phyloP scores from a whole-genome alignment of 2,888 invertebrate species.

The Rambutsinella grinnellia region DNA sequence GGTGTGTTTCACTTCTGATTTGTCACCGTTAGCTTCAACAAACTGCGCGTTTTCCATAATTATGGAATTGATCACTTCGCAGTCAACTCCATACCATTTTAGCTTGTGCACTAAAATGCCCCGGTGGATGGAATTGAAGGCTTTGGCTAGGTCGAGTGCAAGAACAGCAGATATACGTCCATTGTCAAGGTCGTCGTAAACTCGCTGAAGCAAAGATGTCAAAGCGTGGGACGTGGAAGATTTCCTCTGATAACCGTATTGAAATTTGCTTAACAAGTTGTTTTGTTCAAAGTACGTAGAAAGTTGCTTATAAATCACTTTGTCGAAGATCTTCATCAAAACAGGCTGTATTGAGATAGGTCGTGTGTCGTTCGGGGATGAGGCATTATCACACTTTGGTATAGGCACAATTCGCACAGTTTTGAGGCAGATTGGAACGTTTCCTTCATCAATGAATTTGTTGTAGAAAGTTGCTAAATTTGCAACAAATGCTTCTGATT shows the following conservation, averaged over 20 bases:
- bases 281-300: conserved; percentile 13
- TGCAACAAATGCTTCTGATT: not conserved
- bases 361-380: conserved; percentile 16
- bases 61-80: conserved; percentile 14
- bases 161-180: not conserved
- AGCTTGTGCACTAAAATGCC: conserved; percentile 15
- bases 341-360: conserved; percentile 27
- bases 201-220: conserved; percentile 4
- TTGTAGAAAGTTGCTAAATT: not conserved
- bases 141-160: conserved; percentile 21
- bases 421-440: conserved; percentile 14
- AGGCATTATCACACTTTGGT: conserved; percentile 12
- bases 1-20: not conserved
- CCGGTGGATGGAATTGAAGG: conserved; percentile 18
- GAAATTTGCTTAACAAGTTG: conserved; percentile 6
- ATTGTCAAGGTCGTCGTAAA: conserved; percentile 2
- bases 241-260: conserved; percentile 29
- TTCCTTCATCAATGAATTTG: not conserved
- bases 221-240: conserved; percentile 13
- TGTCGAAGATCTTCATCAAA: conserved; percentile 31
- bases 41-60: conserved; percentile 12
- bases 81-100: conserved; percentile 11
- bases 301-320: conserved; percentile 7
- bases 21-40: too few species aligned
- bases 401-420: conserved; percentile 1